phyloP scores from a whole-genome alignment of 2,888 invertebrate species.

The Sarcophaga carnaria region DNA sequence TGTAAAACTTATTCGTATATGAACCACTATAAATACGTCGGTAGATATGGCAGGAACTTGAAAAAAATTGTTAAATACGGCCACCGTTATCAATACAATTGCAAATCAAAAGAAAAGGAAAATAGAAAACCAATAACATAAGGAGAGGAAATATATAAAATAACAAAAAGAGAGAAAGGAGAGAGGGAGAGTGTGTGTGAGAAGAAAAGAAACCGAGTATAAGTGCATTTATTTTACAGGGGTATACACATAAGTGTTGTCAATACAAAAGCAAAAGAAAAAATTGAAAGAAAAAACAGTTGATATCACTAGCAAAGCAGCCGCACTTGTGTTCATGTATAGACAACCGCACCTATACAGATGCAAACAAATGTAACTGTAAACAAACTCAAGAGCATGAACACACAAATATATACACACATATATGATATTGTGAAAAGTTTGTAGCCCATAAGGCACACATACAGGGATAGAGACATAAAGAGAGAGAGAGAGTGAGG shows the following conservation, averaged over 20 bases:
- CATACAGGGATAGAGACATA: too few species aligned
- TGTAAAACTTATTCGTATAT: neutral
- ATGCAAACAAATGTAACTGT: too few species aligned
- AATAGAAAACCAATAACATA: neutral
- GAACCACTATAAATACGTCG: too few species aligned
- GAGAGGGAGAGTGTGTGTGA: neutral
- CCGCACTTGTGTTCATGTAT: too few species aligned
- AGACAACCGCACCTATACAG: neutral
- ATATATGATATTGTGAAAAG: neutral
- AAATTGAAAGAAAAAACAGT: neutral
- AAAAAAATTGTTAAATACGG: too few species aligned
- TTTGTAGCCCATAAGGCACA: neutral
- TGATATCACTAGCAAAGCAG: neutral
- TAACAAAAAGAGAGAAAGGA: neutral
- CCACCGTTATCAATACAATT: neutral
- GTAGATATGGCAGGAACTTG: neutral
- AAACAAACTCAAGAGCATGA: slow-evolving; percentile 4
- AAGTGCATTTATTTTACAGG: neutral
- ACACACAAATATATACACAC: neutral
- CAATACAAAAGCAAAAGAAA: neutral
- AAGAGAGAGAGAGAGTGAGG: too few species aligned
- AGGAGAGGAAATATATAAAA: neutral
- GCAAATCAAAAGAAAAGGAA: neutral
- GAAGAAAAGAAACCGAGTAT: neutral
- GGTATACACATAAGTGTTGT: neutral